Percentiles rank a stretch among this genome's conserved stretches.
phyloP scores from a whole-genome alignment of 2,888 invertebrate genomes.

The Itoplectis maculator region DNA sequence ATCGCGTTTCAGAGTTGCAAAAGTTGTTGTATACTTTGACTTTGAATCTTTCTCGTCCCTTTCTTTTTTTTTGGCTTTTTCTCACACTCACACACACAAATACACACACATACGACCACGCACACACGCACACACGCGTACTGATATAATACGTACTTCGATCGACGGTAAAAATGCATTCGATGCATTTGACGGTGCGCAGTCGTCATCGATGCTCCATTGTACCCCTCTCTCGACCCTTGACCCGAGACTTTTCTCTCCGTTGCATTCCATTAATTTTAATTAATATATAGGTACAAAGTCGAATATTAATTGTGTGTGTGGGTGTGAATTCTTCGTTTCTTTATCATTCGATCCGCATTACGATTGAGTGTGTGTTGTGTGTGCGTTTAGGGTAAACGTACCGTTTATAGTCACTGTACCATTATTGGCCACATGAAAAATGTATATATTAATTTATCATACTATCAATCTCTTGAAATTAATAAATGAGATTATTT shows the following conservation, averaged over 20 bases:
- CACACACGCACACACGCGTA: constrained; percentile 15
- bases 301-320: constrained; percentile 81
- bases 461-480: too few species aligned
- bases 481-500: too few species aligned
- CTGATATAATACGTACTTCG: constrained; percentile 34
- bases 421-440: too few species aligned
- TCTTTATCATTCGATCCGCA: constrained; percentile 45
- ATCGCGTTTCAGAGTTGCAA: constrained; percentile 72
- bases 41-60: constrained; percentile 54
- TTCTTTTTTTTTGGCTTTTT: constrained; percentile 6
- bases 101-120: too few species aligned
- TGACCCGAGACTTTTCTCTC: constrained; percentile 34
- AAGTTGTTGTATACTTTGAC: constrained; percentile 74
- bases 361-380: constrained; percentile 66
- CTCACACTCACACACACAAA: background rate
- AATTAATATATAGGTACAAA: constrained; percentile 83
- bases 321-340: constrained; percentile 58
- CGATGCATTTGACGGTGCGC: constrained; percentile 40
- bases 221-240: background rate
- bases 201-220: constrained; percentile 38
- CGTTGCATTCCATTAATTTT: constrained; percentile 75
- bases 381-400: too few species aligned
- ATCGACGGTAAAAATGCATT: constrained; percentile 39
- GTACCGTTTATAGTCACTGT: too few species aligned
- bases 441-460: too few species aligned